phyloP scores from a whole-genome alignment of 2,797 vertebrate species.

The Micropoecilia bifurca region DNA sequence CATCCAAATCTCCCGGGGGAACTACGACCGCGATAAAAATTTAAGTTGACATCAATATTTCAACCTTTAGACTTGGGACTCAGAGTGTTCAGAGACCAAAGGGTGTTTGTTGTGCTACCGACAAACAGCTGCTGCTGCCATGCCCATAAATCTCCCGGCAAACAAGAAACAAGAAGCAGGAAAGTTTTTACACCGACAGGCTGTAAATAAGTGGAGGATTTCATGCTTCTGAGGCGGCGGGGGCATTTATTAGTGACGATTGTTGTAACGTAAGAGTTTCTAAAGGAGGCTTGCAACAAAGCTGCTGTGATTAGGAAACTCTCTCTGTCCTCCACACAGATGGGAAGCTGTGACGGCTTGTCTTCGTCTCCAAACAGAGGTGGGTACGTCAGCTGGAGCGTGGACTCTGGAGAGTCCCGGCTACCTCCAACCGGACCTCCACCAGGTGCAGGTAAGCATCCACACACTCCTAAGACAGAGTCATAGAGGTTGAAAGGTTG shows the following conservation, averaged over 20 bases:
- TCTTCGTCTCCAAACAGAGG: background rate
- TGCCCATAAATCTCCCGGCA: background rate
- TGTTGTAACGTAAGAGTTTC: background rate
- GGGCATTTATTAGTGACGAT: background rate
- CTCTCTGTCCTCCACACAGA: slow-evolving; percentile 40
- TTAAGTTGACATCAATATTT: too few relatives aligned
- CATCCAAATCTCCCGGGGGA: rapidly evolving
- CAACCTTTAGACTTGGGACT: slow-evolving; percentile 11
- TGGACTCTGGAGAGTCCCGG: slow-evolving; percentile 17
- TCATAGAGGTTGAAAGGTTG: background rate
- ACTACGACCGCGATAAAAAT: background rate
- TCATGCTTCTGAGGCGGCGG: background rate
- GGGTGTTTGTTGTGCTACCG: slow-evolving; percentile 3
- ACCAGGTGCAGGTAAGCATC: slow-evolving; percentile 23
- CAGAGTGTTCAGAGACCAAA: background rate
- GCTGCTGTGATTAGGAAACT: background rate
- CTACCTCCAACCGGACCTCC: background rate
- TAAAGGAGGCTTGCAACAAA: background rate
- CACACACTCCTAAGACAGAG: background rate
- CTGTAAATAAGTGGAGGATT: background rate
- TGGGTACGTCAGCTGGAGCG: slow-evolving; percentile 43
- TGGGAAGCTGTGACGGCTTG: slow-evolving; percentile 15
- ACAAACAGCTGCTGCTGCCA: background rate
- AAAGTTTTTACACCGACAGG: background rate
- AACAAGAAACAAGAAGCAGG: background rate